Evolutionary conservation across 2,888 invertebrate species (phyloP).

Genomic region (Nomada lathburiana): DNA sequence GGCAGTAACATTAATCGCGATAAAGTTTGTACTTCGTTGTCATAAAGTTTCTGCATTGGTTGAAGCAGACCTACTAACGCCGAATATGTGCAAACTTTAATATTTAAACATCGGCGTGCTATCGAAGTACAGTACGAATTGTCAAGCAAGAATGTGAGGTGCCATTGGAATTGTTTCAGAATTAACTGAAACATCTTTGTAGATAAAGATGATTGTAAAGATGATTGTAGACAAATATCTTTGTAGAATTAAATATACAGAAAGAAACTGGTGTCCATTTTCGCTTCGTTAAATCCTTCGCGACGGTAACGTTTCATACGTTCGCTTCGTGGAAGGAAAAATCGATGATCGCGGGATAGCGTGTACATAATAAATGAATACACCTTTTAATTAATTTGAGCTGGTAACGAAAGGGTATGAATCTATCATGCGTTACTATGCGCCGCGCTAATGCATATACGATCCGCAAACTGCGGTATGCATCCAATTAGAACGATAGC

Average conservation of each 20-base stretch:
- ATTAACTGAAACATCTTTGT: too few relatives aligned
- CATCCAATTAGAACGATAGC: slow-evolving; percentile 67
- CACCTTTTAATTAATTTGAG: slow-evolving; percentile 63
- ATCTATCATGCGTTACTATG: slow-evolving; percentile 46
- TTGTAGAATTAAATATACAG: too few relatives aligned
- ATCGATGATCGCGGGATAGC: not conserved
- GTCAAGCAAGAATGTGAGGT: not conserved
- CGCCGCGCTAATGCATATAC: slow-evolving; percentile 46
- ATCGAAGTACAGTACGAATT: not conserved
- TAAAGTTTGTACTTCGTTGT: slow-evolving; percentile 8
- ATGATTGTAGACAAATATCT: too few relatives aligned
- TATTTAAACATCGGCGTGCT: not conserved
- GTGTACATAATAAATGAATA: not conserved
- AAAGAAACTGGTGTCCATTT: not conserved
- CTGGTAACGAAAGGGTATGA: slow-evolving; percentile 54
- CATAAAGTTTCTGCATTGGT: not conserved
- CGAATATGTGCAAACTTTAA: not conserved
- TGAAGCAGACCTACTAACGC: not conserved
- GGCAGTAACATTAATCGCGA: slow-evolving; percentile 52
- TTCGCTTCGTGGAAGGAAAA: not conserved
- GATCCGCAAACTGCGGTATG: slow-evolving; percentile 52
- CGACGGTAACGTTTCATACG: not conserved
- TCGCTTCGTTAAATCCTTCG: too few relatives aligned
- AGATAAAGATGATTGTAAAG: too few relatives aligned
- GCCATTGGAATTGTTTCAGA: not conserved